Percentiles rank a stretch among this genome's conserved stretches.
These are phyloP conservation scores for Arvicanthis niloticus DNA, from an alignment of 2,113 vertebrate genomes.

Conservation along the genomic window DNA sequence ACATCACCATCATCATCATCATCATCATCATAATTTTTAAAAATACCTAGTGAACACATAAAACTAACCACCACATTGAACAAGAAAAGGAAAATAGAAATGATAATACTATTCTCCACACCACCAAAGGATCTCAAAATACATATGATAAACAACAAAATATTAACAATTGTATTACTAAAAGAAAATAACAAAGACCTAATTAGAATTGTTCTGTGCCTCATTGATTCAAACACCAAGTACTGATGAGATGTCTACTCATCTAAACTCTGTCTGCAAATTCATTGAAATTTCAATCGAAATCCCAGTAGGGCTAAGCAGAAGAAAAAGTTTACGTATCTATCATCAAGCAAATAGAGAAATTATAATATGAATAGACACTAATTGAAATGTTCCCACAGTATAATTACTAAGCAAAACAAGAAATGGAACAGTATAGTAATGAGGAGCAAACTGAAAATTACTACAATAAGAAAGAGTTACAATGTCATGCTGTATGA, in stretches of 20 bases:
- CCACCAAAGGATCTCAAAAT: slow-evolving; percentile 9
- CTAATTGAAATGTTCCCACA: background rate
- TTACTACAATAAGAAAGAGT: background rate
- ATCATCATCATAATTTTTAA: background rate
- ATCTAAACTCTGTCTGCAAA: slow-evolving; percentile 14
- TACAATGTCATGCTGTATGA: background rate
- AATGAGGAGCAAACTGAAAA: background rate
- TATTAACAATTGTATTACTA: background rate
- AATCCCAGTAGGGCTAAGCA: background rate
- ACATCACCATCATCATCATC: background rate
- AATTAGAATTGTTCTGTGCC: background rate
- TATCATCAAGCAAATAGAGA: background rate
- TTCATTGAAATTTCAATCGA: background rate
- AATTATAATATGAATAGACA: background rate
- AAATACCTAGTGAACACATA: background rate
- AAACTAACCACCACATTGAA: background rate
- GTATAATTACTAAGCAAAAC: background rate
- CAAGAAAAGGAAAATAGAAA: slow-evolving; percentile 30
- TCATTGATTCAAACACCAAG: background rate
- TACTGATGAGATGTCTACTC: background rate
- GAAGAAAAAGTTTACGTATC: background rate
- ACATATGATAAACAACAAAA: slow-evolving; percentile 6
- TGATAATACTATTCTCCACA: background rate
- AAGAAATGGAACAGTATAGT: background rate
- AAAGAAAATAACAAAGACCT: background rate